Percentiles rank a stretch among this genome's conserved stretches.
These are phyloP conservation scores for Sicus ferrugineus DNA, from an alignment of 2,888 invertebrate species.

Conservation along the genomic window DNA sequence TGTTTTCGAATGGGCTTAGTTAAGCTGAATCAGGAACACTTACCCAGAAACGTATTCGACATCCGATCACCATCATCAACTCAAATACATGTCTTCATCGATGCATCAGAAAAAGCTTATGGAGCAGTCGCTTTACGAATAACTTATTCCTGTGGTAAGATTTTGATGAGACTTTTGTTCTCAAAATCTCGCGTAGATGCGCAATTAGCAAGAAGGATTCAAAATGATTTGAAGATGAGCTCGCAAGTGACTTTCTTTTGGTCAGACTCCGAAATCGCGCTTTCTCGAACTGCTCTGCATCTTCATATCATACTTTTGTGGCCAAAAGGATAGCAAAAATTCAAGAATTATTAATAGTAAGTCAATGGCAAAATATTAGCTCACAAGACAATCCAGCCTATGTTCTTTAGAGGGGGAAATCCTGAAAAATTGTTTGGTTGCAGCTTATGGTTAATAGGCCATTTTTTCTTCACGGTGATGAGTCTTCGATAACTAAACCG, in stretches of 20 bases:
- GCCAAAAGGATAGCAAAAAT: not conserved
- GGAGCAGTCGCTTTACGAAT: no score
- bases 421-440: no score
- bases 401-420: no score
- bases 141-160: no score
- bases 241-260: no score
- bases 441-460: no score
- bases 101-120: no score
- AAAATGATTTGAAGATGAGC: not conserved
- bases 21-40: not conserved
- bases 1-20: not conserved
- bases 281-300: no score
- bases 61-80: not conserved
- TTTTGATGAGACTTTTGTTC: not conserved
- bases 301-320: not conserved
- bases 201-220: not conserved
- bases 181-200: not conserved
- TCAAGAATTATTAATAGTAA: not conserved
- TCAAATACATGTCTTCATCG: not conserved
- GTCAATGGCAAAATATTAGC: not conserved
- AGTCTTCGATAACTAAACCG: not conserved
- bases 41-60: not conserved
- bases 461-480: not conserved
- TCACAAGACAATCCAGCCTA: not conserved
- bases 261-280: no score